Evolutionary conservation across 2,888 invertebrate species (phyloP).

Genomic region (Steinernema hermaphroditum): DNA sequence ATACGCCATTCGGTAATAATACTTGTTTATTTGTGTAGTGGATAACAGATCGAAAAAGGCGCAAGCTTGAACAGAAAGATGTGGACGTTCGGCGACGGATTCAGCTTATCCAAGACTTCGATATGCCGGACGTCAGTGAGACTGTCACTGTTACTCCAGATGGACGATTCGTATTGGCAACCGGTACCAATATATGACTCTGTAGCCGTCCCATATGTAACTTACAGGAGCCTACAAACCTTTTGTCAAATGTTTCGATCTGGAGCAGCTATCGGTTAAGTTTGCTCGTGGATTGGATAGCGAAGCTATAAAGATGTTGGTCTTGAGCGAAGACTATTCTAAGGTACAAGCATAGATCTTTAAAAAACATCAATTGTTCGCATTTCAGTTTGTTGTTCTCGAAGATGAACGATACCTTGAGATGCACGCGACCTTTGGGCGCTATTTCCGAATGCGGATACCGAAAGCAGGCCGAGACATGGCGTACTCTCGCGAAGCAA

Average conservation of each 20-base stretch:
- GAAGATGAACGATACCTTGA: constrained; percentile 90
- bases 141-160: constrained; percentile 83
- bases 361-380: not conserved
- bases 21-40: constrained; percentile 68
- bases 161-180: constrained; percentile 85
- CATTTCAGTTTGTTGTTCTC: constrained; percentile 80
- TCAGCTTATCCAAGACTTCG: constrained; percentile 96
- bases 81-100: constrained; percentile 84
- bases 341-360: constrained; percentile 74
- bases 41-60: constrained; percentile 68
- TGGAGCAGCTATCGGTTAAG: constrained; percentile 90
- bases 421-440: constrained; percentile 89
- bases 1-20: not conserved
- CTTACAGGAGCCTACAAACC: constrained; percentile 81
- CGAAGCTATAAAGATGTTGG: constrained; percentile 89
- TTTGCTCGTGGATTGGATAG: constrained; percentile 97
- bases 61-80: constrained; percentile 69
- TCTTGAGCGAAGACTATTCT: constrained; percentile 91
- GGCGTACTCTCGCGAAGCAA: constrained; percentile 83
- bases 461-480: constrained; percentile 94
- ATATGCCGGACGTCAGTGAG: constrained; percentile 93
- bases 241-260: constrained; percentile 90
- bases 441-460: constrained; percentile 85
- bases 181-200: constrained; percentile 74
- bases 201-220: not conserved